Percentiles rank a stretch among this genome's conserved stretches.
These are phyloP conservation scores for Hydrozoanthus tunicans DNA, from an alignment of 64 coral and sea anemone species.

Conservation along the genomic window DNA sequence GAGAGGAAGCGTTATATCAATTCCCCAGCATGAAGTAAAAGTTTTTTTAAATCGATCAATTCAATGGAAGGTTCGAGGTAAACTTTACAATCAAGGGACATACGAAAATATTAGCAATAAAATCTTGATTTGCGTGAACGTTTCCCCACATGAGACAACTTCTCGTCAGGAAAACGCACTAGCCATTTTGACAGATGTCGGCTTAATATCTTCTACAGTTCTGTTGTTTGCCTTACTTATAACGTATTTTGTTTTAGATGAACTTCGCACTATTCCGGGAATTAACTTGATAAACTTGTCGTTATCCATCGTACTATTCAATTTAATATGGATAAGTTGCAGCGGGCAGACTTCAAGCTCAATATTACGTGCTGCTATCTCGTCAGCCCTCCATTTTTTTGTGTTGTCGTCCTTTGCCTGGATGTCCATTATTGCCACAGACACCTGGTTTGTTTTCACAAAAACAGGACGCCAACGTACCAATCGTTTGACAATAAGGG, in stretches of 20 bases:
- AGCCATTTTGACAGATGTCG: no score
- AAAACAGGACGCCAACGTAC: background rate
- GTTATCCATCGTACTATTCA: background rate
- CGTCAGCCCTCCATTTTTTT: slow-evolving; percentile 45
- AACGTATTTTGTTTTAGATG: slow-evolving; percentile 39
- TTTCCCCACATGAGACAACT: slow-evolving; percentile 18
- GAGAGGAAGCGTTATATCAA: background rate
- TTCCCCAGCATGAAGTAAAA: background rate
- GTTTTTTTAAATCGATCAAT: background rate
- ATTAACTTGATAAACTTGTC: slow-evolving; percentile 40
- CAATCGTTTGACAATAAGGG: background rate
- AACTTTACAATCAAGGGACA: background rate
- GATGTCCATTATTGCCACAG: background rate
- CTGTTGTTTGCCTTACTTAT: background rate
- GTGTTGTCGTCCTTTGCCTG: background rate
- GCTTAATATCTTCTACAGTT: no score
- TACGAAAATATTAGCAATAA: slow-evolving; percentile 5
- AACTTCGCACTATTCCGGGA: slow-evolving; percentile 51
- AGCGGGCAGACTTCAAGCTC: background rate
- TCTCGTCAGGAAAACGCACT: no score
- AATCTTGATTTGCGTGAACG: slow-evolving; percentile 35
- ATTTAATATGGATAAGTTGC: slow-evolving; percentile 21
- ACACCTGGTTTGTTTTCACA: slow-evolving; percentile 55
- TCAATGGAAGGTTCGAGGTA: background rate
- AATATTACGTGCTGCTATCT: slow-evolving; percentile 22